Evolutionary conservation across 2,113 vertebrate species (phyloP).

Genomic region (Sus scrofa): T2T-Sscrofa CM000812.6:44146501-44147000

Average conservation of each 20-base stretch:
- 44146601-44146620: not conserved
- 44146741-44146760: not conserved
- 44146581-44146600: not conserved
- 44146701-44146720: not conserved
- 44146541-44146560: not conserved
- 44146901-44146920: too few species aligned
- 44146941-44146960: not conserved
- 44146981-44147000: not conserved
- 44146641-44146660: too few species aligned
- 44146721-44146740: not conserved
- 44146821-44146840: not conserved
- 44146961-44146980: not conserved
- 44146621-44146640: not conserved
- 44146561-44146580: not conserved
- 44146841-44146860: not conserved
- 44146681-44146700: not conserved
- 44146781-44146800: not conserved
- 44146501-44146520: not conserved
- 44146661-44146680: not conserved
- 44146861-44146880: not conserved
- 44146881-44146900: not conserved
- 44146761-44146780: not conserved
- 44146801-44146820: not conserved
- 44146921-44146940: not conserved
- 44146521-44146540: not conserved